Conservation (phyloP, 2,113 vertebrate genomes). For the Centropus bengalensis region DNA sequence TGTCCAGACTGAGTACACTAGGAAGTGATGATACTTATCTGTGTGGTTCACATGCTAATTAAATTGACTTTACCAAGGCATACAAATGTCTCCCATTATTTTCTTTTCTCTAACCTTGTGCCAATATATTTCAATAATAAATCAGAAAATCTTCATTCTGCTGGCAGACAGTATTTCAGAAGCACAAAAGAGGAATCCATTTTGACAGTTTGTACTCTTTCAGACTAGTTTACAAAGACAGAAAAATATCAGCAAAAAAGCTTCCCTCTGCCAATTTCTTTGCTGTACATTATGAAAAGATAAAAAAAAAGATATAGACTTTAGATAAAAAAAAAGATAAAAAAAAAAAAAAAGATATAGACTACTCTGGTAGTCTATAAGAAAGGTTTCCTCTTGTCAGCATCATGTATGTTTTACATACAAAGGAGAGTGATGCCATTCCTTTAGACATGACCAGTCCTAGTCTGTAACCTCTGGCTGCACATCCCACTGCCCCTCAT, state of each 20-base stretch:
- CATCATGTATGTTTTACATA: not conserved
- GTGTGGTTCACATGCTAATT: conserved; percentile 33
- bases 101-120: conserved; percentile 42
- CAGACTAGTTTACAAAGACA: not conserved
- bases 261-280: not conserved
- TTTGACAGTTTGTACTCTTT: not conserved
- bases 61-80: conserved; percentile 19
- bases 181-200: not conserved
- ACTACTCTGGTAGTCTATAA: not conserved
- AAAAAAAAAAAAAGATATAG: too few species aligned
- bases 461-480: not conserved
- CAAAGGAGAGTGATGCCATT: not conserved
- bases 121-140: conserved; percentile 19
- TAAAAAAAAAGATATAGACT: too few species aligned
- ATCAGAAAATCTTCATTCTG: conserved; percentile 54
- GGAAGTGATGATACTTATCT: conserved; percentile 42
- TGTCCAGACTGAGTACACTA: conserved; percentile 14
- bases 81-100: conserved; percentile 49
- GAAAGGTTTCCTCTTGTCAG: accelerated
- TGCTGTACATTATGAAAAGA: not conserved
- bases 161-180: conserved; percentile 4
- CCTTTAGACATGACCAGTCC: not conserved
- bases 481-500: not conserved
- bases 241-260: not conserved
- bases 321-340: too few species aligned